Evolutionary conservation across 2,113 vertebrate genomes (phyloP).

Genomic region (Archocentrus centrarchus): DNA sequence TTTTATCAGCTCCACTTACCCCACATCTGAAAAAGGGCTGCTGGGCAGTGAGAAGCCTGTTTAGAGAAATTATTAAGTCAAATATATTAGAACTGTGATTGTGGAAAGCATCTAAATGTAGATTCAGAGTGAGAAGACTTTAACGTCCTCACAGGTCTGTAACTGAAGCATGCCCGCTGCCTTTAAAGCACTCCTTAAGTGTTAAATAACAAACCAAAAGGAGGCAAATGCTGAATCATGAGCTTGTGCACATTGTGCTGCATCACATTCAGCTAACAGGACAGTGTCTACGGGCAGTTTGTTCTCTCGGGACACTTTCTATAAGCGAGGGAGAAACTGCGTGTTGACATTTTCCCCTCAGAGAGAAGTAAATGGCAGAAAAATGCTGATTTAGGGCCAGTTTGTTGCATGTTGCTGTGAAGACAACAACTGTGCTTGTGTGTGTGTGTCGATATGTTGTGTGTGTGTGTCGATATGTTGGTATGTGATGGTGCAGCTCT

Average conservation of each 20-base stretch:
- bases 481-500: background rate
- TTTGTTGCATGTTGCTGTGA: background rate
- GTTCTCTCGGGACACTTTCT: background rate
- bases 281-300: fast-evolving
- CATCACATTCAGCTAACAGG: background rate
- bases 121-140: background rate
- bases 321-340: background rate
- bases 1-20: background rate
- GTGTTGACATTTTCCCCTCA: background rate
- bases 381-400: background rate
- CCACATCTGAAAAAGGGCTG: background rate
- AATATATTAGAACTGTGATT: background rate
- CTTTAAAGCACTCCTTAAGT: fast-evolving
- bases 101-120: background rate
- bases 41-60: background rate
- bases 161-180: background rate
- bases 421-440: background rate
- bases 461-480: background rate
- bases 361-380: background rate
- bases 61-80: background rate
- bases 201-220: constrained; percentile 6
- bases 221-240: background rate
- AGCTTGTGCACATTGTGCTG: background rate
- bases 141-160: background rate
- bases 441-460: no score